Evolutionary conservation across 2,113 vertebrate genomes (phyloP).

Genomic region (Bubo bubo): DNA sequence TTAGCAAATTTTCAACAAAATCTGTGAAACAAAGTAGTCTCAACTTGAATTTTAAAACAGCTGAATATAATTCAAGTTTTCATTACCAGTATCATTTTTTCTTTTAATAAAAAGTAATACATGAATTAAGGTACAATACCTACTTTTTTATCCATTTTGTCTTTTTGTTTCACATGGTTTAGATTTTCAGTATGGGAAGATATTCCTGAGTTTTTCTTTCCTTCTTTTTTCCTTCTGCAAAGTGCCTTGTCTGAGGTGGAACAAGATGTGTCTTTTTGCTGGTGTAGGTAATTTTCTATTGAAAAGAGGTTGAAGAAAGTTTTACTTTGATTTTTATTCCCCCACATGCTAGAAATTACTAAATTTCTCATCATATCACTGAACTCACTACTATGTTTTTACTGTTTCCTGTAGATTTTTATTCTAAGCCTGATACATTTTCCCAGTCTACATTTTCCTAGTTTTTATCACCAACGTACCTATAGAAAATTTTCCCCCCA

Average conservation of each 20-base stretch:
- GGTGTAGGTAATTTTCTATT: constrained; percentile 36
- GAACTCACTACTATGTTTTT: background rate
- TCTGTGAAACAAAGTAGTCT: background rate
- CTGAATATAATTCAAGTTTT: background rate
- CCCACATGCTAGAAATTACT: background rate
- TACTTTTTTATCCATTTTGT: constrained; percentile 28
- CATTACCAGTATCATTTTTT: background rate
- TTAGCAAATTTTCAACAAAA: background rate
- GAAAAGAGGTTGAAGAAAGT: background rate
- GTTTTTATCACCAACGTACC: too few relatives aligned
- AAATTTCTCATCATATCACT: background rate
- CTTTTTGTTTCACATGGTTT: background rate
- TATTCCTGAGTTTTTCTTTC: constrained; percentile 6
- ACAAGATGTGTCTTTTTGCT: background rate
- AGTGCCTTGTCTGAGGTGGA: background rate
- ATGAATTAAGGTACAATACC: background rate
- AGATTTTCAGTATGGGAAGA: background rate
- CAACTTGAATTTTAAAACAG: background rate
- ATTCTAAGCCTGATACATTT: background rate
- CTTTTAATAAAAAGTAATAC: background rate
- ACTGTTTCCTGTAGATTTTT: background rate
- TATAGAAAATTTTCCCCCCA: too few relatives aligned
- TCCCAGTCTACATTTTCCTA: background rate
- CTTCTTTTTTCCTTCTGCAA: constrained; percentile 18
- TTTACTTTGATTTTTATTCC: background rate